A percentile compares a stretch with the other conserved stretches of the same genome.
These are phyloP conservation scores for Mycalesis mineus DNA, from an alignment of 2,888 invertebrate genomes.

Conservation along the genomic window DNA sequence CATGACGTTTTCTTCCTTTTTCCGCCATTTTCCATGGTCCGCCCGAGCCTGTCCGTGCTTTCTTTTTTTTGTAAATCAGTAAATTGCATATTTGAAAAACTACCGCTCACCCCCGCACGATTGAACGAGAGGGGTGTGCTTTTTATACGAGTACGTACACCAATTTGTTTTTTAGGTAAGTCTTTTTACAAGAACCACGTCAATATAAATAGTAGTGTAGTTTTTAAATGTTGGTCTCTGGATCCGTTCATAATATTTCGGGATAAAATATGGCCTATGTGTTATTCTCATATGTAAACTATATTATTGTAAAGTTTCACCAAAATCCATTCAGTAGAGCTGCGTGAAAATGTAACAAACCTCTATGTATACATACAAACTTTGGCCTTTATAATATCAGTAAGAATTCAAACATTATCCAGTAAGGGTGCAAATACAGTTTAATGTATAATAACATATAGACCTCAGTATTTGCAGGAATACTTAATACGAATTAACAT, in stretches of 20 bases:
- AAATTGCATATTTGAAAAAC: constrained; percentile 78
- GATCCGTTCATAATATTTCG: too few relatives aligned
- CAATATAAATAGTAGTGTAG: not conserved
- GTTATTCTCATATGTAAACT: too few relatives aligned
- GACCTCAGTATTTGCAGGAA: not conserved
- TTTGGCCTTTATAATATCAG: too few relatives aligned
- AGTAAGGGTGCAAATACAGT: too few relatives aligned
- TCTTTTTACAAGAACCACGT: constrained; percentile 16
- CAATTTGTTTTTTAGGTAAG: constrained; percentile 34
- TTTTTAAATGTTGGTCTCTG: not conserved
- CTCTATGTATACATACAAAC: too few relatives aligned
- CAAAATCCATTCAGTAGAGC: too few relatives aligned
- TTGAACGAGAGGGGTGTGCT: constrained; percentile 37
- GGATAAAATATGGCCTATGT: too few relatives aligned
- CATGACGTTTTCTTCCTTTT: constrained; percentile 55
- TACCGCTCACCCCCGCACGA: constrained; percentile 48
- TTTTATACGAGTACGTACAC: constrained; percentile 30
- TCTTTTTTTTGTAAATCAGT: constrained; percentile 70
- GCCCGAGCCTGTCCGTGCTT: constrained; percentile 48
- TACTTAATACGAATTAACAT: not conserved
- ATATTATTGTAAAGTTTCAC: too few relatives aligned
- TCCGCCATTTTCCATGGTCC: constrained; percentile 65
- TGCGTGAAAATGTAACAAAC: too few relatives aligned
- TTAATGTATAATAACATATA: too few relatives aligned
- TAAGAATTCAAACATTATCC: too few relatives aligned